These are phyloP conservation scores for Pteropus rufus DNA, from an alignment of 2,797 vertebrate species.

Conservation along the genomic window DNA sequence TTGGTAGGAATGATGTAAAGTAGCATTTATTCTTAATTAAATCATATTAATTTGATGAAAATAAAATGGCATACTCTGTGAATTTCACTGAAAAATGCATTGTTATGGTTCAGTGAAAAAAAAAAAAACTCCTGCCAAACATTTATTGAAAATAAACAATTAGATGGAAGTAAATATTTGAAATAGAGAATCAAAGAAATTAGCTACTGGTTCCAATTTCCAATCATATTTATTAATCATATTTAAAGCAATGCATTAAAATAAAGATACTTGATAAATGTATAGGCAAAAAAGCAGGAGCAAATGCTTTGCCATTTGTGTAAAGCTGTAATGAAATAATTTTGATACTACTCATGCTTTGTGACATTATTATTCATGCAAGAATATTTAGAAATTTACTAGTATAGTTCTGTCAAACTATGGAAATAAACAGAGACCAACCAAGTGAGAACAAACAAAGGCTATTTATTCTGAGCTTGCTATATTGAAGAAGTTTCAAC, in stretches of 20 bases:
- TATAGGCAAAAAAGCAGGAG: background rate
- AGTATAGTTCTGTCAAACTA: background rate
- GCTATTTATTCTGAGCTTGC: background rate
- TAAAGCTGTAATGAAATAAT: background rate
- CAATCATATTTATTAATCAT: background rate
- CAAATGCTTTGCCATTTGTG: background rate
- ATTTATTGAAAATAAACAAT: slow-evolving; percentile 53
- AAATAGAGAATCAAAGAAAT: background rate
- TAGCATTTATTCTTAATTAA: slow-evolving; percentile 52
- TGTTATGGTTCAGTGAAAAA: background rate
- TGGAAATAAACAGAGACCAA: background rate
- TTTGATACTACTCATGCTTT: background rate
- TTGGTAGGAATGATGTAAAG: slow-evolving; percentile 32
- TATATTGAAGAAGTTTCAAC: background rate
- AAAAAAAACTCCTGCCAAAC: slow-evolving; percentile 40
- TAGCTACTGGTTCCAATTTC: background rate
- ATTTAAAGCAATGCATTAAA: background rate
- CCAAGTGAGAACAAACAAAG: background rate
- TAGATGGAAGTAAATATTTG: background rate
- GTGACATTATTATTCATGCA: background rate
- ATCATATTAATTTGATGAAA: slow-evolving; percentile 38
- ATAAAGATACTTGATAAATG: background rate
- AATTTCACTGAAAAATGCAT: slow-evolving; percentile 29
- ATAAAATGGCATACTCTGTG: slow-evolving; percentile 2
- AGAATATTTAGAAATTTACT: slow-evolving; percentile 38